phyloP scores from a whole-genome alignment of 1,140 invertebrate genomes.

The Drosophila sproati region DNA sequence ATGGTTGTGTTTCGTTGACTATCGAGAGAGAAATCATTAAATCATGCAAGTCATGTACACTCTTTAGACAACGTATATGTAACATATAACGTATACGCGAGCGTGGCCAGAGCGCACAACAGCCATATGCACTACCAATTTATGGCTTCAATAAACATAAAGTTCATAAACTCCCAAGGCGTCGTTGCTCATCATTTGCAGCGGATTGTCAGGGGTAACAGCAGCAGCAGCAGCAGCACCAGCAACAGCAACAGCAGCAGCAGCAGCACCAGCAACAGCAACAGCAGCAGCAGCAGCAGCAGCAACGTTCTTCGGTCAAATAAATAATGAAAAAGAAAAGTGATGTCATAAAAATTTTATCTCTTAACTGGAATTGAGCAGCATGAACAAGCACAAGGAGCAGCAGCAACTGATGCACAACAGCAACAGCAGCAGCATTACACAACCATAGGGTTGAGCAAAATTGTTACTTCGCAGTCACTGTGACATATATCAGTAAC shows the following conservation, averaged over 20 bases:
- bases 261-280: background rate
- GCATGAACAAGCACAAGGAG: conserved; percentile 54
- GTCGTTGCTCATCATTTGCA: conserved; percentile 76
- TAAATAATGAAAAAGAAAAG: conserved; percentile 81
- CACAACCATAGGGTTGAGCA: background rate
- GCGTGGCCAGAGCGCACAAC: conserved; percentile 16
- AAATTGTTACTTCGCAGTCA: background rate
- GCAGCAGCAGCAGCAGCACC: conserved; percentile 20
- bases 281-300: conserved; percentile 3
- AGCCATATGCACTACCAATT: conserved; percentile 72
- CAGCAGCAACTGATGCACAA: conserved; percentile 9
- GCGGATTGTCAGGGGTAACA: conserved; percentile 48
- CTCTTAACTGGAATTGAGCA: conserved; percentile 81
- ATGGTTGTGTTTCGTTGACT: background rate
- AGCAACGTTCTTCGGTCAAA: conserved; percentile 50
- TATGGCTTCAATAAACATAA: conserved; percentile 82
- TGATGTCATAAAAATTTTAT: conserved; percentile 81
- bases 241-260: background rate
- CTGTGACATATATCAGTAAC: background rate
- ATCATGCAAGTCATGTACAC: conserved; percentile 24
- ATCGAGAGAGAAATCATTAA: conserved; percentile 16
- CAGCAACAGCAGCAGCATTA: conserved; percentile 36
- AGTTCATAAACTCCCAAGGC: conserved; percentile 80
- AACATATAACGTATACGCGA: conserved; percentile 57
- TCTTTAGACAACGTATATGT: background rate